Evolutionary conservation across 30 jellyfish, hydroid and myxozoan species (phyloP), one percentile per base, ranked within the genome.

Genomic region (Nemopilema nomurai): DNA sequence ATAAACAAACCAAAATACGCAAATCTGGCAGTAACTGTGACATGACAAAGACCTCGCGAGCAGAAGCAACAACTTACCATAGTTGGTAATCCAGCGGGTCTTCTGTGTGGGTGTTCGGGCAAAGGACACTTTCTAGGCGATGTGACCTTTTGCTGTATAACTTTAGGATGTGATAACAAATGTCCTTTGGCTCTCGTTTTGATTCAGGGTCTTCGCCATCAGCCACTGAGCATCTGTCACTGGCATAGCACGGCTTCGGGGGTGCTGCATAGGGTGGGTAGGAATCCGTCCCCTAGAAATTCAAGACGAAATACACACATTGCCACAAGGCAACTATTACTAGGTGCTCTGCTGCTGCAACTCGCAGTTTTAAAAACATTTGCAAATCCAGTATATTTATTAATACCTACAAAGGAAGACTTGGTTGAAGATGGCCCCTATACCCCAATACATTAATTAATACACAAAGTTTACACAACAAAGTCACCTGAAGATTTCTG

Each of bases 111-210:
- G 97, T 92, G 49, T 85, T 57, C 18, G 98, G 97, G 31, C 92
- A 73, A 32, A 92, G 83, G 67, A 88, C 77, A 22, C 66, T 88
- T 62, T 87, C 98, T 27, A 92, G 73, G 8, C 82, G 87, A 67
- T 92, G 98, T 49, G 96, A 79, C 25, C 93, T 90, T 28, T 92
- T 82, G 92, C 98, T 88, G 79, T 71, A 92, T 74, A 92, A 76
- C 51, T 71, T 74, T 4, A 92, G 69, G 8, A 92, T 76, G 32
- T 85, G 96, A 79, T 81, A 92, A 70, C 98, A 83, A 65, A 92
- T 30, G 77, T 92, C 98, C 32, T 87, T 92, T 20, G 96, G 82
- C 19, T 83, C 62, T 24, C 73, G 29, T 23, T 33, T 8, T 1
- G 78, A 0, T 21, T 53, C 87, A 28, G 16, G 51, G 1, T 29